Evolutionary conservation across 1,140 invertebrate genomes (phyloP).

Genomic region (Heliconius congener): DNA sequence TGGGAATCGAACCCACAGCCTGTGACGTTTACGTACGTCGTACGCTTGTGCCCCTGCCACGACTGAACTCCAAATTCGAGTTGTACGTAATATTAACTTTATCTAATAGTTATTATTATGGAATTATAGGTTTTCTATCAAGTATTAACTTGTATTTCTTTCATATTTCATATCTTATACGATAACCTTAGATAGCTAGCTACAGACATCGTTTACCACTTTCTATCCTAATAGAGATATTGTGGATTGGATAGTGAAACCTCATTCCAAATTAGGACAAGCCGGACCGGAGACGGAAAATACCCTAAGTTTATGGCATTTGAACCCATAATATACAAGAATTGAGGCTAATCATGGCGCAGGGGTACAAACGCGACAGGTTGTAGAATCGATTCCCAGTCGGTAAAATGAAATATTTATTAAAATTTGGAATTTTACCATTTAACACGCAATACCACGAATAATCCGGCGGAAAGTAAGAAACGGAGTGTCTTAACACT

Average conservation of each 20-base stretch:
- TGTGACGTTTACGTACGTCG: not conserved
- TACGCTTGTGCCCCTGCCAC: no score
- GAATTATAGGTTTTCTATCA: not conserved
- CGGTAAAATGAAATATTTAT: no score
- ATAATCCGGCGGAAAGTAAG: no score
- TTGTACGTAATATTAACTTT: not conserved
- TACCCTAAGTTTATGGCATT: not conserved
- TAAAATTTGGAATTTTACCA: no score
- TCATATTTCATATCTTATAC: not conserved
- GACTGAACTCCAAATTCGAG: not conserved
- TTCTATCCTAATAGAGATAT: not conserved
- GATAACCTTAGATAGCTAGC: not conserved
- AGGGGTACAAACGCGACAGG: no score
- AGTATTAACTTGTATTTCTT: not conserved
- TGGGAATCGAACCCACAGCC: no score
- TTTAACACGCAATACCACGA: no score
- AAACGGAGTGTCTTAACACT: no score
- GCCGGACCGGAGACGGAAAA: not conserved
- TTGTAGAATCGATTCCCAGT: no score
- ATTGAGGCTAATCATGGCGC: not conserved
- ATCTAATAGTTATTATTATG: not conserved
- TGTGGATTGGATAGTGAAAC: not conserved
- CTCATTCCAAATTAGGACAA: not conserved
- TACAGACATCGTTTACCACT: not conserved
- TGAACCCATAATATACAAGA: not conserved